Base-by-base conservation (phyloP, 2,888 invertebrate genomes). In the Torymus tubicola region DNA sequence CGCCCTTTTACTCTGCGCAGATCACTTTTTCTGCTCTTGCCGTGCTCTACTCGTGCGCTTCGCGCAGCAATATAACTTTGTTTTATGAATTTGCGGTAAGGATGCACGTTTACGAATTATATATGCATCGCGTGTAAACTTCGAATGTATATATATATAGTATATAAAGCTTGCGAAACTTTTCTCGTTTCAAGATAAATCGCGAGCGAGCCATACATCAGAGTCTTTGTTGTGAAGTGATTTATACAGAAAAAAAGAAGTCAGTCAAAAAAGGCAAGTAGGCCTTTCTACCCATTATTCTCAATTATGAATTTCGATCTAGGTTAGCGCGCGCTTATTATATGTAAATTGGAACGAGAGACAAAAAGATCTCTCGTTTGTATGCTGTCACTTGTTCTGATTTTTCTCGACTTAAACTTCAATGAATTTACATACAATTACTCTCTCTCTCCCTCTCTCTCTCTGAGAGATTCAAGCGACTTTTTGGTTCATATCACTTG, bases 341-440 rank as follows among this genome's bases (percentile, higher is more conserved):
- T 63, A 63, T 63, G 24, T 24, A 63, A 24, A 50, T 65, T 4
- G 42, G 10, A 5, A n/a, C 16, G 42, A 50, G 31, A 5, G 31
- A 42, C n/a, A 14, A 14, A 16, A 50, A 65, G 31, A 50, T 63
- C 13, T 11, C 13, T 63, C 24, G 13, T 24, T 57, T 57, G 14
- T 57, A n/a, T 5, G 10, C 12, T 57, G 42, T 42, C 42, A 42
- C 42, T 42, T 42, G 42, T 42, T 42, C 8, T 1, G 42, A 42
- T 57, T 57, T 57, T 57, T 8, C 57, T 16, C 16, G 14, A 14
- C n/a, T n/a, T 8, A 57, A 57, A 57, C 16, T n/a, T 57, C 57
- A 57, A 57, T 57, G 57, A 57, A 57, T 57, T 57, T 57, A 16
- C 57, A 57, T 57, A 57, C n/a, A 57, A 57, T 57, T 57, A 57